Base-by-base conservation (phyloP, 2,113 vertebrate genomes). In the Calidris pugnax region DNA sequence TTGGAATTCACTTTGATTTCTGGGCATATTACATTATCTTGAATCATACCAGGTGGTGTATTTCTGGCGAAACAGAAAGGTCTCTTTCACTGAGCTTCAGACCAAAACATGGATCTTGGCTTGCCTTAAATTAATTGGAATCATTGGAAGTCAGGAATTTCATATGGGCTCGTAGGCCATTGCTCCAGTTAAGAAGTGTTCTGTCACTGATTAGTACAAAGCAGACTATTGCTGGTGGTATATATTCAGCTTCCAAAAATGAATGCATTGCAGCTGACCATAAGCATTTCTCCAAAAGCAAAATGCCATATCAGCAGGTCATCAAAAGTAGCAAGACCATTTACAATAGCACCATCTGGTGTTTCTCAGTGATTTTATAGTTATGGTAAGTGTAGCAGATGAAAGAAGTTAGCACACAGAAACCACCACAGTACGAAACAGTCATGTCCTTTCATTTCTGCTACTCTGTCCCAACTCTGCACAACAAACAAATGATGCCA, bases 261-360 rank as follows among this genome's bases (percentile, higher is more conserved):
- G 48, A 89, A 68, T 43, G 22, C 51, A n/a, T 45, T 1, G 0
- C 90, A 93, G 87, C 79, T 85, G 92, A 89, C 86, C 76, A 51
- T 3, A 71, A 89, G 66, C 47, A 32, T 9, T 56, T 68, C 73
- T 76, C 69, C 96, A 37, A 66, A 68, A 82, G 53, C 77, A 75
- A 85, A 69, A 11, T 84, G 80, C 86, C 69, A 14, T 66, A 87
- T 85, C 83, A 89, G 94, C 77, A 73, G 94, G 88, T 50, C 89
- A 82, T 8, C 73, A 7, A 4, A 53, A 86, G 79, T 55, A 92
- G 93, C 80, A 81, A n/a, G 30, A 84, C 64, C 73, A 75, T 53
- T 95, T 81, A 64, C 92, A 85, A 26, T 48, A 91, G 93, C 92
- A 96, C 88, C 94, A 91, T 28, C 95, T 97, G 94, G 33, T 82